Base-by-base conservation (phyloP, 2,888 invertebrate genomes). In the Brenthis hecate region DNA sequence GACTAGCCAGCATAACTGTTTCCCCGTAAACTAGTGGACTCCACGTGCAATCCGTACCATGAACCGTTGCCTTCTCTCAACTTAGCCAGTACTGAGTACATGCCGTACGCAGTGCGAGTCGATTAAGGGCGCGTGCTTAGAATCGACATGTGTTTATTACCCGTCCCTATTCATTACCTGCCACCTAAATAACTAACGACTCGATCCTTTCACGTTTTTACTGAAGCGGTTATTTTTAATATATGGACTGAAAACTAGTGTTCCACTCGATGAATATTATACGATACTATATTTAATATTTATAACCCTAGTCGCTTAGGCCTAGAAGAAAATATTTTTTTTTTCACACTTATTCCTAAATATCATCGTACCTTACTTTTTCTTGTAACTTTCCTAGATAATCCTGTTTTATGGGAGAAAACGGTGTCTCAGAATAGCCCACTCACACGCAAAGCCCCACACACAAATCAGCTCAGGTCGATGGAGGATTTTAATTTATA, bases 141-240 rank as follows among this genome's bases (percentile, higher is more conserved):
- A 89, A 89, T 91, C 84, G 85, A 82, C 82, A 86, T 85, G 85
- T 80, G 83, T 85, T 89, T 88, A 90, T 90, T 91, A 89, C 85
- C 79, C 81, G 85, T 77, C 88, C 87, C 87, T 86, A 84, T 88
- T 90, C 87, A 88, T 91, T 90, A 90, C 82, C 81, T 79, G 80
- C 77, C 81, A 79, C 79, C 84, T 86, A 87, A 88, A 87, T 89
- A 88, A 88, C 86, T 88, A 87, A 90, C 87, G 85, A 84, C 81
- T 78, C 80, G 79, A 84, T 83, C 81, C 82, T 82, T 83, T 85
- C 85, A 81, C 82, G 83, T 82, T 80, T 83, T 77, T 75, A 77
- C 76, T 77, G 78, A 80, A 82, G 81, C 85, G 82, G 85, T 87
- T 86, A 86, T 82, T 86, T 83, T 86, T 84, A 85, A 87, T 87